These are phyloP conservation scores for Speoplatyrhinus poulsoni DNA, from an alignment of 2,113 vertebrate genomes.

Conservation along the genomic window DNA sequence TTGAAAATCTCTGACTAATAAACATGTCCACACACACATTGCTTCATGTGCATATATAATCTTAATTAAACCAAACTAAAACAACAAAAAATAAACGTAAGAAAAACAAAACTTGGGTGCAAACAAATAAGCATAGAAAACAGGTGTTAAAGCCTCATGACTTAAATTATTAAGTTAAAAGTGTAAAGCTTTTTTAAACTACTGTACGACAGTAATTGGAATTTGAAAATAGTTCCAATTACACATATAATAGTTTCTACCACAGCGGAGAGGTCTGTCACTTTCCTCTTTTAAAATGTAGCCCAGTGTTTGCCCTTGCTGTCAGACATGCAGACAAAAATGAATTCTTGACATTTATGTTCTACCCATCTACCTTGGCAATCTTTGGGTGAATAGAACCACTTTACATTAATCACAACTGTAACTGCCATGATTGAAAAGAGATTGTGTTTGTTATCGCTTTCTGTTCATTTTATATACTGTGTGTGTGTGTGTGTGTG, in stretches of 20 bases:
- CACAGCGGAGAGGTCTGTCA: conserved; percentile 11
- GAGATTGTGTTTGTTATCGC: conserved; percentile 32
- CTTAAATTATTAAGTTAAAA: no score
- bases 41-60: no score
- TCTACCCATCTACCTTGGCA: conserved; percentile 11
- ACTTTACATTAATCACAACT: conserved; percentile 48
- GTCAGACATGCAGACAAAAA: conserved; percentile 18
- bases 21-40: no score
- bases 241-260: background rate
- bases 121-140: no score
- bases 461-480: background rate
- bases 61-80: no score
- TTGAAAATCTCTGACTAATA: no score
- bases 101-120: no score
- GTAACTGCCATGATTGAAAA: conserved; percentile 43
- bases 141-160: no score
- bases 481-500: background rate
- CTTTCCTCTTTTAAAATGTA: background rate
- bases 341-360: conserved; percentile 7
- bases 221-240: no score
- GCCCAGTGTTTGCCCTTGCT: conserved; percentile 34
- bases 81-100: no score
- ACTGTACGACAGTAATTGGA: no score
- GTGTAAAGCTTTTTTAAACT: no score
- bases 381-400: conserved; percentile 47